Evolutionary conservation across 2,888 invertebrate genomes (phyloP), one percentile per base, ranked within the genome.

Genomic region (Sarcophaga caerulescens): DNA sequence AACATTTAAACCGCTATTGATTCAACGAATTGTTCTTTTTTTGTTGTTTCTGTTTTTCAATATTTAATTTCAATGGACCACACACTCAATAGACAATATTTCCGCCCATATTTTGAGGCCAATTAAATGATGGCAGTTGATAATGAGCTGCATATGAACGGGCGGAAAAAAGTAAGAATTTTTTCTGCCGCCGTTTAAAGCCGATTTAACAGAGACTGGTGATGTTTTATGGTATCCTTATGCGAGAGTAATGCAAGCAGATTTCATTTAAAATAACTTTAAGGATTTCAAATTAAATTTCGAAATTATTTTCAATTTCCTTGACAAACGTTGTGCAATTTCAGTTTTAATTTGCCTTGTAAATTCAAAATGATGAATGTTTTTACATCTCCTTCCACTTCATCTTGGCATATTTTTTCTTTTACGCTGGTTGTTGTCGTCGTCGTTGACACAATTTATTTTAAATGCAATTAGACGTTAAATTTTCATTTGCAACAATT

Each of bases 381-480:
- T 47, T 47, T 47, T 47, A 4, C 14, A 1, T 47, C 14, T 47
- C 47, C 1, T 47, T 14, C 17, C 17, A 2, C 17, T 14, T 52
- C 17, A 2, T 4, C 5, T 17, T 66, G n/a, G 19, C 12, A 35
- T 44, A 35, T 35, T 35, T 35, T 35, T 35, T 35, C 2, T 35
- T 35, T 10, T 8, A 2, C 35, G 35, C 35, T 35, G 10, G 10
- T 2, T 35, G 35, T 35, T 35, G 10, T 44, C 4, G 8, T 12
- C 60, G 57, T 59, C 62, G 74, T 65, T 74, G 68, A 81, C 81
- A 81, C 74, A 81, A 68, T 81, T 81, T 68, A 59, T 68, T 35
- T 68, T 47, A 74, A 81, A 81, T 74, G 68, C 74, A 81, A 81
- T 81, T 81, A 81, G 81, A 75, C 81, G 35, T 23, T 68, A 66